Evolutionary conservation across 2,888 invertebrate species (phyloP), one percentile per base, ranked within the genome.

Genomic region (Iphiclides podalirius): DNA sequence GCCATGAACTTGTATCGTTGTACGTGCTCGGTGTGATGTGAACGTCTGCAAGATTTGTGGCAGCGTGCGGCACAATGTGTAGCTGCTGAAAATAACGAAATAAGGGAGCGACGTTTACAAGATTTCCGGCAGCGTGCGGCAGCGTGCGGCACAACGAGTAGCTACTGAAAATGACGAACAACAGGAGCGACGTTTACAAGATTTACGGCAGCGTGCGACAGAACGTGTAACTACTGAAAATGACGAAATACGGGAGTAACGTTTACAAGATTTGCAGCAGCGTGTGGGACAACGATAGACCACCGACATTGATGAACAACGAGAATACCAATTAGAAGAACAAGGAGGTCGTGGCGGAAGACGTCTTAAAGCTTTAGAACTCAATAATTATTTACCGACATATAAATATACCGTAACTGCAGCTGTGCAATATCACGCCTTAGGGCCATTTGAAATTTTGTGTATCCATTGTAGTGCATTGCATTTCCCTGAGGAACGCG

Each of bases 371-470:
- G 43, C 43, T 43, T 43, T 43, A 34, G 43, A 43, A 43, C 34
- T 43, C 15, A 49, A 49, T 45, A 26, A 41, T 41, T 44, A 16
- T 49, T 45, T 49, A 15, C 26, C 36, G 28, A 49, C 46, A 13
- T 49, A 49, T 45, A 49, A 49, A 49, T 49, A 36, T 37, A 46
- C 45, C 37, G 49, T 45, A 48, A 49, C 36, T 46, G 36, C 49
- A 45, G 46, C 20, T 20, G 20, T 20, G 20, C 49, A 20, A 20
- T 20, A 20, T 20, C 20, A 20, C 20, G 20, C 20, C 46, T 48
- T 48, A 45, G 44, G 37, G 34, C 23, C 36, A 26, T 49, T 46
- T 45, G 44, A 49, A 49, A 15, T 49, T 45, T 36, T 35, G 8
- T 51, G 51, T 38, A 51, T 38, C 39, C 51, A 51, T 38, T 50